A percentile compares a stretch with the other conserved stretches of the same genome.
Evolutionary conservation across 2,797 vertebrate species (phyloP).

Genomic region (Ambastaia sidthimunki): DNA sequence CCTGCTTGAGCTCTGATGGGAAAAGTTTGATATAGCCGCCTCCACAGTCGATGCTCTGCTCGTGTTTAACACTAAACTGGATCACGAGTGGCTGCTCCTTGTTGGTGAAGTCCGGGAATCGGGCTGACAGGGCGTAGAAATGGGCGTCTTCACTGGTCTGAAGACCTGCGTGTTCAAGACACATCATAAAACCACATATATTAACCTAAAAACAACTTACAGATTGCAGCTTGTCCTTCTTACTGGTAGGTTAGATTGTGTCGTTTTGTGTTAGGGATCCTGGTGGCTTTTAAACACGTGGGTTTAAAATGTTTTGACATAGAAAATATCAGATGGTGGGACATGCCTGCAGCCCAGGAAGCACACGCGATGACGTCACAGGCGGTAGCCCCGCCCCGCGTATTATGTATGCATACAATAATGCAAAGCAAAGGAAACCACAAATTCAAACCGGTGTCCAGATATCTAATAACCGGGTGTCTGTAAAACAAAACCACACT

Average conservation of each 20-base stretch:
- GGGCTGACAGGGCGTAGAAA: constrained; percentile 81
- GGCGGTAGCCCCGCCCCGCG: background rate
- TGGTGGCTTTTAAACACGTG: background rate
- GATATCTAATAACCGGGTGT: no score
- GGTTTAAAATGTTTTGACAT: constrained; percentile 12
- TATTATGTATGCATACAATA: background rate
- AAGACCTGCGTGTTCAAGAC: constrained; percentile 71
- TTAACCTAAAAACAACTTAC: no score
- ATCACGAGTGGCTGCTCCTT: constrained; percentile 79
- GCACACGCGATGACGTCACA: constrained; percentile 10
- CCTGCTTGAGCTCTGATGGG: constrained; percentile 80
- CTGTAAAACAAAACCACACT: constrained; percentile 41
- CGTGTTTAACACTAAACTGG: constrained; percentile 84
- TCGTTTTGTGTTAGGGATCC: background rate
- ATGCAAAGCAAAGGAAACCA: constrained; percentile 14
- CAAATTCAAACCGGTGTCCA: background rate
- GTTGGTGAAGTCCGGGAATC: constrained; percentile 83
- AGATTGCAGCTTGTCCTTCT: background rate
- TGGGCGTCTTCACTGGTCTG: constrained; percentile 82
- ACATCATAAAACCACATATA: background rate
- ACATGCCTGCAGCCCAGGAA: background rate
- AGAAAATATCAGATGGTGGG: constrained; percentile 15
- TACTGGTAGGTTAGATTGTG: background rate
- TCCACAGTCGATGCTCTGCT: constrained; percentile 85
- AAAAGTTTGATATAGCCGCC: constrained; percentile 84